Percentiles rank a stretch among this genome's conserved stretches.
These are phyloP conservation scores for Triplophysa dalaica DNA, from an alignment of 2,113 vertebrate genomes.

Conservation along the genomic window DNA sequence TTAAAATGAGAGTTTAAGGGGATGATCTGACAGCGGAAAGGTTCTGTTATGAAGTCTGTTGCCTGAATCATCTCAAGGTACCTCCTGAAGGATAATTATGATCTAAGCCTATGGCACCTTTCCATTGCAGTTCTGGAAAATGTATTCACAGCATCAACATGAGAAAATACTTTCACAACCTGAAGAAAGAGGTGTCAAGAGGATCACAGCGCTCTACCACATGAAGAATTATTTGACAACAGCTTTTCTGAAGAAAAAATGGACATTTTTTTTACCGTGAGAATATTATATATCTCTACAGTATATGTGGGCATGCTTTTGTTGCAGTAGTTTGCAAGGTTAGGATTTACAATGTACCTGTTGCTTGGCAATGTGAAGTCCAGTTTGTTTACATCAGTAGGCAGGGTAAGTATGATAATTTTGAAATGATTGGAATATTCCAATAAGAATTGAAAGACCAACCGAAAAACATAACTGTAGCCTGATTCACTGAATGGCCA, in stretches of 20 bases:
- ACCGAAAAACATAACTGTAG: background rate
- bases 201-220: slow-evolving; percentile 37
- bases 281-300: background rate
- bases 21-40: slow-evolving; percentile 14
- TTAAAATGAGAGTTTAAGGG: slow-evolving; percentile 46
- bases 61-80: background rate
- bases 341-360: no score
- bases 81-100: slow-evolving; percentile 15
- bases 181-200: slow-evolving; percentile 8
- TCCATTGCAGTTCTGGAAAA: slow-evolving; percentile 30
- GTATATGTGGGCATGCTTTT: background rate
- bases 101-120: slow-evolving; percentile 13
- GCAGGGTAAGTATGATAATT: background rate
- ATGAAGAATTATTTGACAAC: slow-evolving; percentile 4
- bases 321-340: background rate
- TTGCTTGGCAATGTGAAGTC: background rate
- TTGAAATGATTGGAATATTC: no score
- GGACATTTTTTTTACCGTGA: background rate
- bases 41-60: background rate
- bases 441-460: background rate
- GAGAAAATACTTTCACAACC: slow-evolving; percentile 16
- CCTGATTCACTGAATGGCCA: background rate
- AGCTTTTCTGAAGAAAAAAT: background rate
- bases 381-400: background rate
- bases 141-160: slow-evolving; percentile 12